Evolutionary conservation across 2,113 vertebrate genomes (phyloP).

Genomic region (Fregata magnificens): DNA sequence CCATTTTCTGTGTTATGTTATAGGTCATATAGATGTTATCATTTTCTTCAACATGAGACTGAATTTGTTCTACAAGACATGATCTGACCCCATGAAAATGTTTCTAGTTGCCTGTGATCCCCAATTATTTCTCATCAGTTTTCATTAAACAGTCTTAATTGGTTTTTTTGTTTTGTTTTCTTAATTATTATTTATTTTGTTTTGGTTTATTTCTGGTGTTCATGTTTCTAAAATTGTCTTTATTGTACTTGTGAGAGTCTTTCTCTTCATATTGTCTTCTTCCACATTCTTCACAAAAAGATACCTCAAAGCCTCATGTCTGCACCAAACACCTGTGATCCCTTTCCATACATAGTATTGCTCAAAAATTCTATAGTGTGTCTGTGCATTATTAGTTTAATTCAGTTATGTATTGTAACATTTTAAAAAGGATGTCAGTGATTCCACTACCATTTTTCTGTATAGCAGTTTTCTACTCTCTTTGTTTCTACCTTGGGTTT

Average conservation of each 20-base stretch:
- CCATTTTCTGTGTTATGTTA: rapidly evolving
- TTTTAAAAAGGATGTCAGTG: not conserved
- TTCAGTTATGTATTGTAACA: not conserved
- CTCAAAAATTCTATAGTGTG: not conserved
- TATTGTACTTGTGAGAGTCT: not conserved
- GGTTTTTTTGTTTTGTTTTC: not conserved
- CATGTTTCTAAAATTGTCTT: not conserved
- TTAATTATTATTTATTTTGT: not conserved
- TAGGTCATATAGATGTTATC: not conserved
- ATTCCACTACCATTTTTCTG: not conserved
- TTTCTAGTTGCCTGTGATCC: not conserved
- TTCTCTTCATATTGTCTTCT: not conserved
- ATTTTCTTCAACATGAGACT: not conserved
- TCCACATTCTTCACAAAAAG: not conserved
- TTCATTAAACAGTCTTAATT: not conserved
- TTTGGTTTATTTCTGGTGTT: not conserved
- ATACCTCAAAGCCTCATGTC: not conserved
- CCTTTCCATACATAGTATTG: not conserved
- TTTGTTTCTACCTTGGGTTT: not conserved
- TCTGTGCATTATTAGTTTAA: not conserved
- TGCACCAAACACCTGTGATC: not conserved
- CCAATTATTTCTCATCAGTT: not conserved
- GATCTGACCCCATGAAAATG: not conserved
- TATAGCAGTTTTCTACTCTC: not conserved
- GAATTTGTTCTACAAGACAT: not conserved